Evolutionary conservation across 1,140 invertebrate species (phyloP).

Genomic region (Wiebesia pumilae): DNA sequence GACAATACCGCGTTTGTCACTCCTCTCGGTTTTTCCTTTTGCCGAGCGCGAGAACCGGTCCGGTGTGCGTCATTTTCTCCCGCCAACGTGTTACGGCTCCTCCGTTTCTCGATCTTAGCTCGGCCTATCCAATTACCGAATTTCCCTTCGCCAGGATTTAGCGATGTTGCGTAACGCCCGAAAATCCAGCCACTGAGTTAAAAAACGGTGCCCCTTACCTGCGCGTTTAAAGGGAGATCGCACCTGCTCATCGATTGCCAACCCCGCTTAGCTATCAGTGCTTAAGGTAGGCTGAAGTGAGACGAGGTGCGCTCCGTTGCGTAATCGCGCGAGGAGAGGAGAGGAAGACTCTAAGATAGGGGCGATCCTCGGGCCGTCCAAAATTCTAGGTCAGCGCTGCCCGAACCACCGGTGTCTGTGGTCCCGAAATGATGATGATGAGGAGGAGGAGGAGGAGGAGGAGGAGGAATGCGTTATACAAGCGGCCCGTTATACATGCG

Average conservation of each 20-base stretch:
- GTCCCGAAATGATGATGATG: neutral
- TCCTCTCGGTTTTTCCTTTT: neutral
- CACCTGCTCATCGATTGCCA: too few species aligned
- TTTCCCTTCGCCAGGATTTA: neutral
- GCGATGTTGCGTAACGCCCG: neutral
- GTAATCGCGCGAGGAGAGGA: neutral
- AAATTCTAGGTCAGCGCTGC: constrained; percentile 68
- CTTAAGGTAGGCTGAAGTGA: neutral
- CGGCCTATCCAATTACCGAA: neutral
- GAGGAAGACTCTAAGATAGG: neutral
- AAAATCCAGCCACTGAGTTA: too few species aligned
- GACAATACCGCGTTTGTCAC: neutral
- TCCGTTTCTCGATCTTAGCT: too few species aligned
- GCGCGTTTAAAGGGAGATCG: too few species aligned
- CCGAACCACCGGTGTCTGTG: constrained; percentile 57
- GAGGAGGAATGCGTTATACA: neutral
- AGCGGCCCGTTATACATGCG: constrained; percentile 31
- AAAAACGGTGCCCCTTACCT: too few species aligned
- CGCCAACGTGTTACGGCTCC: neutral
- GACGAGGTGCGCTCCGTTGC: neutral
- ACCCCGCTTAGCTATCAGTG: too few species aligned
- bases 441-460: too few species aligned
- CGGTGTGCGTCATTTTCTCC: neutral
- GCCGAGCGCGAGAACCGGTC: constrained; percentile 3
- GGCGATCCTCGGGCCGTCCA: constrained; percentile 51